Conservation (phyloP, 2,113 vertebrate species). For the Melanocharis versteri region DNA sequence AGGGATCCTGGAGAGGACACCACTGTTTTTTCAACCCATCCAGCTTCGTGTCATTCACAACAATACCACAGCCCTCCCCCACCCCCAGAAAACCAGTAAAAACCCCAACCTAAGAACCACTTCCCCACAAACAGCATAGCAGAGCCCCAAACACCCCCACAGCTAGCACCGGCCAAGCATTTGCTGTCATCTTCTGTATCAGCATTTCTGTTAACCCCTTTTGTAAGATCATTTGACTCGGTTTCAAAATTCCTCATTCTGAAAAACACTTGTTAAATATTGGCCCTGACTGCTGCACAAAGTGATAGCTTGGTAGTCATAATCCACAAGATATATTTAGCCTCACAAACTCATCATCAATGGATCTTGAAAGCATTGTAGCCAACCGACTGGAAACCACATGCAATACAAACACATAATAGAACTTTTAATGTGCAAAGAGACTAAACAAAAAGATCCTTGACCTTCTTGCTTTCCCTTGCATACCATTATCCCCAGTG, state of each 20-base stretch:
- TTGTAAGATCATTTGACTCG: not conserved
- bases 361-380: slow-evolving; percentile 42
- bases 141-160: not conserved
- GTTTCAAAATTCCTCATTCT: slow-evolving; percentile 34
- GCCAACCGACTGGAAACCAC: slow-evolving; percentile 52
- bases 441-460: slow-evolving; percentile 61
- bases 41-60: not conserved
- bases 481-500: slow-evolving; percentile 50
- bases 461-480: slow-evolving; percentile 71
- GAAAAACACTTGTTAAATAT: slow-evolving; percentile 56
- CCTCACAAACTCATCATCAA: slow-evolving; percentile 58
- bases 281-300: slow-evolving; percentile 5
- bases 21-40: not conserved
- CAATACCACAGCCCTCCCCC: not conserved
- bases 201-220: slow-evolving; percentile 22
- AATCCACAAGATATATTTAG: slow-evolving; percentile 59
- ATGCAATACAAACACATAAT: slow-evolving; percentile 60
- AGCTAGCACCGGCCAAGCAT: not conserved
- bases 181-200: not conserved
- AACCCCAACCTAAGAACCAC: not conserved
- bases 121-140: not conserved
- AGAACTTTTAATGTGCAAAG: slow-evolving; percentile 69
- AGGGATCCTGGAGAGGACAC: not conserved
- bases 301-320: slow-evolving; percentile 59
- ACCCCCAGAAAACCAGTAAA: not conserved